phyloP scores from a whole-genome alignment of 2,113 vertebrate genomes.

The Microtus ochrogaster region DNA sequence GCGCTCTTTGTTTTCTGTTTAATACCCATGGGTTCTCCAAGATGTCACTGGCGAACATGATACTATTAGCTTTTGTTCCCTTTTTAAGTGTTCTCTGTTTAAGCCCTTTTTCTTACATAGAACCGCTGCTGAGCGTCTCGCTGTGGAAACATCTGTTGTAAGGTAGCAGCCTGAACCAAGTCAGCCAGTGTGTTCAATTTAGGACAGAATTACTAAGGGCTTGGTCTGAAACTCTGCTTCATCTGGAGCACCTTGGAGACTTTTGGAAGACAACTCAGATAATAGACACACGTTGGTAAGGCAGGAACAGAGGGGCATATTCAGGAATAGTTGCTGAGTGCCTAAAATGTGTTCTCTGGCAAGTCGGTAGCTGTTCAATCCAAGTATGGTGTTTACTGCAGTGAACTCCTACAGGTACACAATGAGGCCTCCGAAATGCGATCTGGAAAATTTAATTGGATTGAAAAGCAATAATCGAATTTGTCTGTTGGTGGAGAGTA shows the following conservation, averaged over 20 bases:
- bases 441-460: not conserved
- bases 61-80: slow-evolving; percentile 61
- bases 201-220: slow-evolving; percentile 49
- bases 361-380: not conserved
- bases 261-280: not conserved
- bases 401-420: not conserved
- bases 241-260: not conserved
- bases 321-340: not conserved
- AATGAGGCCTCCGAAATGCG: not conserved
- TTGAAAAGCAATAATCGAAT: not conserved
- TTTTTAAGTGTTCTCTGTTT: slow-evolving; percentile 67
- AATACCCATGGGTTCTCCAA: slow-evolving; percentile 39
- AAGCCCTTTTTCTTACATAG: slow-evolving; percentile 49
- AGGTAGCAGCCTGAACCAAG: slow-evolving; percentile 10
- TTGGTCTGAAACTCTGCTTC: not conserved
- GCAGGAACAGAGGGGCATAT: not conserved
- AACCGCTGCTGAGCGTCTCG: slow-evolving; percentile 31
- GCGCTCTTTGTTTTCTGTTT: slow-evolving; percentile 62
- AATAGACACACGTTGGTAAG: not conserved
- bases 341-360: not conserved
- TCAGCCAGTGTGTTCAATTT: slow-evolving; percentile 31
- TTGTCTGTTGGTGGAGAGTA: not conserved
- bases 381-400: not conserved
- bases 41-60: slow-evolving; percentile 57
- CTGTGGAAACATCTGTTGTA: slow-evolving; percentile 17